phyloP scores from a whole-genome alignment of 2,797 vertebrate genomes.

The Catamblyrhynchus diadema region DNA sequence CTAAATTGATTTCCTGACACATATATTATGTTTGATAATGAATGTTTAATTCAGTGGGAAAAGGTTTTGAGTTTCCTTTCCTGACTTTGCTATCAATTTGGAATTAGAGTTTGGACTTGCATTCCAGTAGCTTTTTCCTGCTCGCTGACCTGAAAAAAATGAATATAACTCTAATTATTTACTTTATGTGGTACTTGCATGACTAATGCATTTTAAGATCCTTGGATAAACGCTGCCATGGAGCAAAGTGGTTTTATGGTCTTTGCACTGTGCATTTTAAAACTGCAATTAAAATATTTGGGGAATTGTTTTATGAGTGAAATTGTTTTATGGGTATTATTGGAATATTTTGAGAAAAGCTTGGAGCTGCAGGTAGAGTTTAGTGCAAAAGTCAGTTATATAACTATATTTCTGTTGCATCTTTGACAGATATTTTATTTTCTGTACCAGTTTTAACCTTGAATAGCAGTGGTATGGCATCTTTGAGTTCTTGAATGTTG shows the following conservation, averaged over 20 bases:
- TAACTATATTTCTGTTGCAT: neutral
- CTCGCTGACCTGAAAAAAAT: neutral
- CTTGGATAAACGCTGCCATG: neutral
- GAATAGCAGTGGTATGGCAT: neutral
- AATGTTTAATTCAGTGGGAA: neutral
- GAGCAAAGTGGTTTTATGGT: neutral
- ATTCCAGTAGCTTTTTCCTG: neutral
- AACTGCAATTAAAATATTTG: neutral
- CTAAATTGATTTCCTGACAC: neutral
- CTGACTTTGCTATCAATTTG: neutral
- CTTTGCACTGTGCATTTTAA: neutral
- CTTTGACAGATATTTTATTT: neutral
- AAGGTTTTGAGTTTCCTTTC: neutral
- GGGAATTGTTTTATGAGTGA: neutral
- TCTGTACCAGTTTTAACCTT: neutral
- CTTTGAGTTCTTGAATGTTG: neutral
- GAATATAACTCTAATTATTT: neutral
- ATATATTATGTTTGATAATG: neutral
- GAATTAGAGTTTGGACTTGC: neutral
- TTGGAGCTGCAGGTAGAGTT: neutral
- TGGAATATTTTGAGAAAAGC: neutral
- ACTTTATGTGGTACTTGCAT: neutral
- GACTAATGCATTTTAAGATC: neutral
- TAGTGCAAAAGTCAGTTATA: neutral
- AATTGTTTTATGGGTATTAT: neutral